Base-by-base conservation (phyloP, 1,140 invertebrate species). In the Zaprionus capensis region DNA sequence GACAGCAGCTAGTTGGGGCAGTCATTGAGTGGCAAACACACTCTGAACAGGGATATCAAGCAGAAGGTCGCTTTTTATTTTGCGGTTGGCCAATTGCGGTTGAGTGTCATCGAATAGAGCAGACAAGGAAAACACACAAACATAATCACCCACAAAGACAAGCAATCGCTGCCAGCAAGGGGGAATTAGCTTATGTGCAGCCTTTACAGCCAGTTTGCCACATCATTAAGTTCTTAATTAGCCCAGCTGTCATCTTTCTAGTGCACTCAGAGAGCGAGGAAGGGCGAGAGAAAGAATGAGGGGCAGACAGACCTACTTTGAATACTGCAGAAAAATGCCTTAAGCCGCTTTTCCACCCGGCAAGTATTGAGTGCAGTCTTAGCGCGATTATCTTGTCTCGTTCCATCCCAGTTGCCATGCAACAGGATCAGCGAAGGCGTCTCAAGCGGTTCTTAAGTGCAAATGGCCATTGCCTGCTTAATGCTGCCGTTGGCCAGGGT, bases 71-170 rank as follows among this genome's bases (percentile, higher is more conserved):
- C 28, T 22, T 44, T 63, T 57, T 61, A n/a, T 51, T 57, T 34
- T 61, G 53, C 65, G 65, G 34, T 76, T 74, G 71, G 65, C 69
- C 69, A 80, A 87, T 84, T 81, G 84, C 84, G 81, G 85, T 88
- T 71, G 85, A 88, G 85, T 73, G 85, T 81, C 84, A 84, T 84
- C 80, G 84, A 83, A 81, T 38, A 44, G 36, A 78, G 46, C 69
- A 26, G 62, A 51, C 58, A 63, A 49, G n/a, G 41, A 38, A 76
- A 55, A 64, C 56, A 81, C 34, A 61, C 41, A 24, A 12, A 7
- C 7, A 17, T 15, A 53, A 46, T 44, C 22, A 56, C 66, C 26
- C 36, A 63, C 24, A 62, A 65, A 9, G 41, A 41, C 9, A 53
- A 9, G 14, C 62, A 64, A 64, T 68, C 67, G 67, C 55, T 59